phyloP scores from a whole-genome alignment of 1,140 invertebrate species.

The Temnothorax curvispinosus region DNA sequence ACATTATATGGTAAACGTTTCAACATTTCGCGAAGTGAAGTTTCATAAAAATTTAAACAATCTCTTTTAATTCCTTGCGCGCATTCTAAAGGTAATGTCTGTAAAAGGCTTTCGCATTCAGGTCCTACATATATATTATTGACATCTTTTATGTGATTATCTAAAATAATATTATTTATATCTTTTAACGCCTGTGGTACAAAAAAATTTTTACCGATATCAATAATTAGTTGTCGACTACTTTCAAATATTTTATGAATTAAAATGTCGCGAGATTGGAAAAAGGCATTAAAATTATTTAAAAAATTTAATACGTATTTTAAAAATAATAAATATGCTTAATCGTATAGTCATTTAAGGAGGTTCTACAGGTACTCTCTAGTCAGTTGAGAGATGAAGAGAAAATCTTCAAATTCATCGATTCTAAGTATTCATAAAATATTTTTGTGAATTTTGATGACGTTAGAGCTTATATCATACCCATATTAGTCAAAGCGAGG shows the following conservation, averaged over 20 bases:
- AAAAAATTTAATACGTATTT: not conserved
- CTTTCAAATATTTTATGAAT: constrained; percentile 31
- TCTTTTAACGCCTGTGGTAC: not conserved
- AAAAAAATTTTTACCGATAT: not conserved
- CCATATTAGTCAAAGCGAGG: too few relatives aligned
- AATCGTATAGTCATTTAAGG: not conserved
- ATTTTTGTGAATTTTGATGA: too few relatives aligned
- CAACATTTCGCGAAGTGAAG: not conserved
- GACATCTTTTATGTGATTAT: too few relatives aligned
- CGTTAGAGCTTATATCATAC: too few relatives aligned
- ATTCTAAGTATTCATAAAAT: too few relatives aligned
- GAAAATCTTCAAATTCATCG: too few relatives aligned
- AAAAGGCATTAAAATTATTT: constrained; percentile 15
- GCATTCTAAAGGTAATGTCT: not conserved
- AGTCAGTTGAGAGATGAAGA: too few relatives aligned
- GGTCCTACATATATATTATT: not conserved
- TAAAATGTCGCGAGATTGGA: constrained; percentile 32
- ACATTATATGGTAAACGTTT: not conserved
- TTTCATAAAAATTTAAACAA: constrained; percentile 40
- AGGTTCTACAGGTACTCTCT: too few relatives aligned
- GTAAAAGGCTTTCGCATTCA: not conserved
- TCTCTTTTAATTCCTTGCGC: too few relatives aligned
- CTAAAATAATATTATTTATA: not conserved
- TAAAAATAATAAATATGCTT: not conserved
- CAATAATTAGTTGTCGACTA: too few relatives aligned